These are phyloP conservation scores for Anoplopoma fimbria DNA, from an alignment of 2,113 vertebrate species.

Conservation along the genomic window DNA sequence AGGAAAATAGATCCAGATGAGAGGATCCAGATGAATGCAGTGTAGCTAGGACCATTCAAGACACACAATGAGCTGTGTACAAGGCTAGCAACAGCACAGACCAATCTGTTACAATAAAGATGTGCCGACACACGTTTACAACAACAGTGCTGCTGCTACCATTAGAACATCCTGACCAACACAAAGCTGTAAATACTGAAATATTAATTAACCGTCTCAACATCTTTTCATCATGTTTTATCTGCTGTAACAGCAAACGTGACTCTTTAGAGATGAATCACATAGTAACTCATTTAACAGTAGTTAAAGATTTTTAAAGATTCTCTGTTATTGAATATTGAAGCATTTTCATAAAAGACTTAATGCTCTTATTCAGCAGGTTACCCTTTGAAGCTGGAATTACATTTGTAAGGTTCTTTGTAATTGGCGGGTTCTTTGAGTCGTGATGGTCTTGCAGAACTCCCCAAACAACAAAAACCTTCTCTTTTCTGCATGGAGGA, in stretches of 20 bases:
- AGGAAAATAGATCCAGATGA: slow-evolving; percentile 55
- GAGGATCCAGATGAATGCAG: slow-evolving; percentile 40
- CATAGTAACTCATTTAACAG: not conserved
- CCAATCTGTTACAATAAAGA: slow-evolving; percentile 4
- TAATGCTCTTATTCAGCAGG: not conserved
- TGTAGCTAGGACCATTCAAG: slow-evolving; percentile 17
- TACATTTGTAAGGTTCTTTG: not conserved
- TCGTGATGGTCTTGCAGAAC: not conserved
- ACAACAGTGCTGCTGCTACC: not conserved
- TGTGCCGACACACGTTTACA: slow-evolving; percentile 1
- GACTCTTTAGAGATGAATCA: not conserved
- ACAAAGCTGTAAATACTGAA: not conserved
- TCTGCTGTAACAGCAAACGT: not conserved
- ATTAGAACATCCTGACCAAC: not conserved
- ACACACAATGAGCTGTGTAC: slow-evolving; percentile 19
- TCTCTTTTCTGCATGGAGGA: slow-evolving; percentile 10
- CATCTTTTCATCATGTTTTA: not conserved
- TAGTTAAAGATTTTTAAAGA: not conserved
- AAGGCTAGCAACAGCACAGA: not conserved
- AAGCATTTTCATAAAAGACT: no score
- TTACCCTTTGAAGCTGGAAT: not conserved
- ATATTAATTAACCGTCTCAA: not conserved
- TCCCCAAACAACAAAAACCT: not conserved
- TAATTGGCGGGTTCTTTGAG: not conserved
- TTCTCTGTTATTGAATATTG: not conserved